Base-by-base conservation (phyloP, 2,113 vertebrate genomes). In the Scalopus aquaticus region DNA sequence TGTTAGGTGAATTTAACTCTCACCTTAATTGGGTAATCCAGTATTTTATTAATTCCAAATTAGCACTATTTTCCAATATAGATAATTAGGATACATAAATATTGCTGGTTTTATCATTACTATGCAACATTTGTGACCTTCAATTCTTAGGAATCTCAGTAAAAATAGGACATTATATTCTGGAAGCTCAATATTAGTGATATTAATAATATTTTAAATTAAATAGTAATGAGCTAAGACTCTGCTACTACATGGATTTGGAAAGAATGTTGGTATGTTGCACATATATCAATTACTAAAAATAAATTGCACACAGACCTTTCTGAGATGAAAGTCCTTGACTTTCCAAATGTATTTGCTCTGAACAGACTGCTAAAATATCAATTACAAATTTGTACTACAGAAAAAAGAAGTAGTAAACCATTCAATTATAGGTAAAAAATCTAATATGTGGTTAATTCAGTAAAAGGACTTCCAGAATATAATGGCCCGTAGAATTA, bases 21-120 rank as follows among this genome's bases (percentile, higher is more conserved):
- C 65, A 51, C 73, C 42, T 93, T 96, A 89, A 91, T 67, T 83
- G 70, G 44, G 22, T 9, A 78, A 82, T 78, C 28, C 5, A 20
- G 24, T 32, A 65, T 87, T 92, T 74, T 88, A 95, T 90, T 95
- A 92, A 76, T 92, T 96, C 69, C 79, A 91, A 92, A 93, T 70
- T 28, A 54, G 49, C 44, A 62, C 69, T 87, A 79, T 65, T 89
- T 91, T 76, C 58, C 80, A 84, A 42, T n/a, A 46, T 32, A 22
- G 49, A 10, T 89, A 86, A 83, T 92, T 74, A 90, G 11, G 28
- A 79, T 32, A n/a, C 30, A 76, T 56, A 79, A 83, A 93, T 76
- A 79, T 76, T 87, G 22, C 90, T 56, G 1, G 30, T 26, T 93
- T 65, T 81, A 58, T 87, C 44, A 89, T 17, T 15, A 19, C n/a